Conservation (phyloP, 2,888 invertebrate species). For the Eupithecia subfuscata region DNA sequence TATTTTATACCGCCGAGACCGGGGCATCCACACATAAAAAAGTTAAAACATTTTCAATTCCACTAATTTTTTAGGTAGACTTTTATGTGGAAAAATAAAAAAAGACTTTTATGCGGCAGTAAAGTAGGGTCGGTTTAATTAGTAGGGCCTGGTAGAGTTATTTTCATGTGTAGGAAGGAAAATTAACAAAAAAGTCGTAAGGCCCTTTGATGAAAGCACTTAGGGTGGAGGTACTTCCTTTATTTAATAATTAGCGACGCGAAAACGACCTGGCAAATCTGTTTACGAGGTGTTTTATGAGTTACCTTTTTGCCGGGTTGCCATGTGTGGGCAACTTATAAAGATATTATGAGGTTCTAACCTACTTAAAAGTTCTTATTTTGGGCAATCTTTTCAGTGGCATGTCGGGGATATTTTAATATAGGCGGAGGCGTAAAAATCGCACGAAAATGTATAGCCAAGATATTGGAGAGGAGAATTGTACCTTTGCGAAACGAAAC, state of each 20-base stretch:
- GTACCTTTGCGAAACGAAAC: not conserved
- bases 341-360: not conserved
- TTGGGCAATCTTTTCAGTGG: not conserved
- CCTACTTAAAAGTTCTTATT: not conserved
- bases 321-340: conserved; percentile 1
- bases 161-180: conserved; percentile 28
- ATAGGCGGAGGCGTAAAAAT: not conserved
- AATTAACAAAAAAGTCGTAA: conserved; percentile 34
- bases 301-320: conserved; percentile 1
- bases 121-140: conserved; percentile 42
- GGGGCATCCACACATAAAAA: conserved; percentile 22
- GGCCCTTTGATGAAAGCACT: conserved; percentile 33
- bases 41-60: conserved; percentile 38
- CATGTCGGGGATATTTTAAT: not conserved
- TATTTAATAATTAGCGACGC: conserved; percentile 34
- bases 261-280: conserved; percentile 34
- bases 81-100: conserved; percentile 6
- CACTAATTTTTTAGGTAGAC: conserved; percentile 4
- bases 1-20: conserved; percentile 4
- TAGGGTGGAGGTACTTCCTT: conserved; percentile 19
- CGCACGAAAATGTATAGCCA: not conserved
- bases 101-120: conserved; percentile 41
- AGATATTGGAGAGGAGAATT: not conserved
- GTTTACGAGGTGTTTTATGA: conserved; percentile 32
- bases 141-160: conserved; percentile 33